phyloP scores from a whole-genome alignment of 2,888 invertebrate genomes.

The Stenoptilia bipunctidactyla region DNA sequence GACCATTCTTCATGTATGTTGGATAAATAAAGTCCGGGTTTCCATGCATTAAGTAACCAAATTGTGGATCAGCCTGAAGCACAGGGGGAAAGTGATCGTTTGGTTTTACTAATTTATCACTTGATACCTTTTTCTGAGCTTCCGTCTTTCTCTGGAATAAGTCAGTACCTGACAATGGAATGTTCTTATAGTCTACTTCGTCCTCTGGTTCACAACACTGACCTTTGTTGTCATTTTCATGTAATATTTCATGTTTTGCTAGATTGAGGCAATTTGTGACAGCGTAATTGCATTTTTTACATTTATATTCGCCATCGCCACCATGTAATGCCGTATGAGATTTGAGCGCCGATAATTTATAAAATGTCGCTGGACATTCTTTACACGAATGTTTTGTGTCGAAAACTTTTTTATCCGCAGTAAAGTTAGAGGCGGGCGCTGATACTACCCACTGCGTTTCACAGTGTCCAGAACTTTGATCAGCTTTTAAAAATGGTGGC shows the following conservation, averaged over 20 bases:
- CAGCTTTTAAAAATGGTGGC: slow-evolving; percentile 71
- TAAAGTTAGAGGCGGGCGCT: slow-evolving; percentile 32
- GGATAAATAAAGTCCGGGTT: slow-evolving; percentile 84
- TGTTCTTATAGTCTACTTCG: slow-evolving; percentile 59
- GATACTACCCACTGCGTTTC: slow-evolving; percentile 60
- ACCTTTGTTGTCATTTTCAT: slow-evolving; percentile 47
- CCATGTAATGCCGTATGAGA: slow-evolving; percentile 80
- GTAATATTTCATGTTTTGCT: slow-evolving; percentile 74
- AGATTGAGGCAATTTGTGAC: slow-evolving; percentile 78
- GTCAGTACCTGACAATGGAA: slow-evolving; percentile 76
- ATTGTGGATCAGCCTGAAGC: slow-evolving; percentile 75
- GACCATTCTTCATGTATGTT: slow-evolving; percentile 79
- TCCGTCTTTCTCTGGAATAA: slow-evolving; percentile 75
- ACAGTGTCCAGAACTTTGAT: slow-evolving; percentile 33
- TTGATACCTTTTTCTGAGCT: slow-evolving; percentile 63
- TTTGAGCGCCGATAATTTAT: slow-evolving; percentile 77
- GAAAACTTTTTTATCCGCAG: slow-evolving; percentile 31
- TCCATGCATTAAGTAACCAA: slow-evolving; percentile 77
- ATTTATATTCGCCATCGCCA: slow-evolving; percentile 74
- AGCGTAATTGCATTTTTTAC: slow-evolving; percentile 78
- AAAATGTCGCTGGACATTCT: slow-evolving; percentile 81
- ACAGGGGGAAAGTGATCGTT: slow-evolving; percentile 67
- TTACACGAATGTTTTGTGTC: slow-evolving; percentile 57
- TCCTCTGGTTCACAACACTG: slow-evolving; percentile 53
- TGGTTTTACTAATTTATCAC: slow-evolving; percentile 56